Conservation (phyloP, 2,888 invertebrate genomes). For the Troides oblongomaculatus region DNA sequence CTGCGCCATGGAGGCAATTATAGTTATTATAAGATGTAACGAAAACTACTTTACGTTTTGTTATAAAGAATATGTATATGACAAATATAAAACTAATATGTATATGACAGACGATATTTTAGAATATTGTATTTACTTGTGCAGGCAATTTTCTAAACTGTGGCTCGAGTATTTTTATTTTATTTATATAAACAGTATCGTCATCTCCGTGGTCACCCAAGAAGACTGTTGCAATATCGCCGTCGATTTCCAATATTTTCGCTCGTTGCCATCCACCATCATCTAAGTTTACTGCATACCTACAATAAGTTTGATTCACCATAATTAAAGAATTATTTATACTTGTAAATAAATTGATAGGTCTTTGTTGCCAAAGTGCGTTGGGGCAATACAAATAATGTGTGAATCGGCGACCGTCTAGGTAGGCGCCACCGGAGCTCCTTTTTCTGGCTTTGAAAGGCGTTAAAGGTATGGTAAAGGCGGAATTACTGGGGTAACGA, state of each 20-base stretch:
- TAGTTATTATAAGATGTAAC: too few species aligned
- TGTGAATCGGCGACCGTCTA: too few species aligned
- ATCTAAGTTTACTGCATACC: constrained; percentile 71
- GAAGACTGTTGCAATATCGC: constrained; percentile 78
- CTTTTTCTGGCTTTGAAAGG: too few species aligned
- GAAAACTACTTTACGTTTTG: too few species aligned
- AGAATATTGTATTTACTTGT: constrained; percentile 72
- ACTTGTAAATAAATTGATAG: too few species aligned
- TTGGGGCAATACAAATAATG: too few species aligned
- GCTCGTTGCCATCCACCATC: constrained; percentile 77
- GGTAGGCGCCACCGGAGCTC: too few species aligned
- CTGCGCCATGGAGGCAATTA: too few species aligned
- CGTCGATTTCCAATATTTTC: constrained; percentile 77
- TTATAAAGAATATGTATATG: too few species aligned
- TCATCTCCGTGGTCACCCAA: constrained; percentile 89
- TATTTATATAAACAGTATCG: constrained; percentile 73
- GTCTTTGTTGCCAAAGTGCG: neutral
- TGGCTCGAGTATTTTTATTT: constrained; percentile 81
- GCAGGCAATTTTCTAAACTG: constrained; percentile 84
- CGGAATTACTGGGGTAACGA: too few species aligned
- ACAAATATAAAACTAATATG: too few species aligned
- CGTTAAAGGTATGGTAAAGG: too few species aligned
- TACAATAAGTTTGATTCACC: constrained; percentile 32
- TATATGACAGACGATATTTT: neutral
- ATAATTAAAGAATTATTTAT: neutral